Evolutionary conservation across 1,140 invertebrate genomes (phyloP), one percentile per base, ranked within the genome.

Genomic region (Leucophenga varia): DNA sequence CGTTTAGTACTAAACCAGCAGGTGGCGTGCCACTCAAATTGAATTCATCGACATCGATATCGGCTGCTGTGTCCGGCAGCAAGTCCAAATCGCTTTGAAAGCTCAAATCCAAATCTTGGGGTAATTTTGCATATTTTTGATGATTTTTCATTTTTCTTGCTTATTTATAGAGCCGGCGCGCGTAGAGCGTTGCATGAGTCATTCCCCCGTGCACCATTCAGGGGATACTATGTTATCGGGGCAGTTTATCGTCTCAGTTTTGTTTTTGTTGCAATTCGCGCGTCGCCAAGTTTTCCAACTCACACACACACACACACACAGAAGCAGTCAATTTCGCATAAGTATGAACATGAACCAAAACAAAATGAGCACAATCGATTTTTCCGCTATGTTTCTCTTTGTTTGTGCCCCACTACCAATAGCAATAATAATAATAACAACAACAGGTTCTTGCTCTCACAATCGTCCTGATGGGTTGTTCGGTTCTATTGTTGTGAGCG

Each of bases 281-380:
- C n/a, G n/a, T n/a, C n/a, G n/a, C n/a, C n/a, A n/a, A n/a, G n/a
- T n/a, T n/a, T n/a, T n/a, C n/a, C n/a, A n/a, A n/a, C n/a, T n/a
- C n/a, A n/a, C n/a, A n/a, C n/a, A n/a, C n/a, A n/a, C n/a, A n/a
- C n/a, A n/a, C n/a, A n/a, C n/a, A n/a, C n/a, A n/a, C n/a, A n/a
- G n/a, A n/a, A n/a, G n/a, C n/a, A n/a, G n/a, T n/a, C n/a, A n/a
- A n/a, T n/a, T n/a, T n/a, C n/a, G n/a, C n/a, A n/a, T n/a, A n/a
- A n/a, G n/a, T n/a, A n/a, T n/a, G n/a, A n/a, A n/a, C n/a, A n/a
- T n/a, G n/a, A 43, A 64, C 48, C 61, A 69, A 69, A n/a, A n/a
- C n/a, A 65, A 68, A 67, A 67, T 60, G 54, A 53, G 42, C 52
- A 53, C 56, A 70, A 70, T 70, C 65, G 65, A 70, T 70, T 70